These are phyloP conservation scores for Habropoda laboriosa DNA, from an alignment of 1,140 invertebrate genomes.

Conservation along the genomic window DNA sequence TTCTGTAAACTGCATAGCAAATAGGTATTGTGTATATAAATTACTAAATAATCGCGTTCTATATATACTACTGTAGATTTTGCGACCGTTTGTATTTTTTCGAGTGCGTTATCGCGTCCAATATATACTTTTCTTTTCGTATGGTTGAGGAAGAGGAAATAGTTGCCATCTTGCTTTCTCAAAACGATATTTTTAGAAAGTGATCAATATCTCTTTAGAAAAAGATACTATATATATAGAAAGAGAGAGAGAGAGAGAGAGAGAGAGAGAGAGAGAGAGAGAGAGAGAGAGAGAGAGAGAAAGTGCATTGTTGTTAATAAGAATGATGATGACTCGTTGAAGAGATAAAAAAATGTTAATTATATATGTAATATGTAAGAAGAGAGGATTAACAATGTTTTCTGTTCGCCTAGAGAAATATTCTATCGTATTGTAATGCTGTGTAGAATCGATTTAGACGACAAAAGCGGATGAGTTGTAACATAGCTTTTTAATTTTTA, in stretches of 20 bases:
- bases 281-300: too few relatives aligned
- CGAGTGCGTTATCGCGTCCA: background rate
- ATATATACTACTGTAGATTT: constrained; percentile 19
- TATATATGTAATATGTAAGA: constrained; percentile 2
- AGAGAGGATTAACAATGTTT: constrained; percentile 34
- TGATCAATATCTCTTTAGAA: too few relatives aligned
- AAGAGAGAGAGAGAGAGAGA: too few relatives aligned
- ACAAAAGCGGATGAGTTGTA: background rate
- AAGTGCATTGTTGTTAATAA: constrained; percentile 12
- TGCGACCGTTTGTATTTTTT: constrained; percentile 30
- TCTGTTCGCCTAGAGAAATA: constrained; percentile 32
- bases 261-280: too few relatives aligned
- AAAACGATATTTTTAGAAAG: background rate
- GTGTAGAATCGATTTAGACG: constrained; percentile 12
- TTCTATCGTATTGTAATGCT: constrained; percentile 38
- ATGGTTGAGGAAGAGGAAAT: background rate
- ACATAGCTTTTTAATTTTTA: constrained; percentile 34
- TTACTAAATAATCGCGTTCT: constrained; percentile 9
- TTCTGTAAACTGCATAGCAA: constrained; percentile 6
- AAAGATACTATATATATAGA: too few relatives aligned
- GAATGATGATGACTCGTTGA: constrained; percentile 11
- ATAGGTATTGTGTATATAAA: constrained; percentile 23
- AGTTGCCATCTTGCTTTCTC: background rate
- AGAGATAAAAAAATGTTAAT: constrained; percentile 9
- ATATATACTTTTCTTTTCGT: background rate